A percentile compares a stretch with the other conserved stretches of the same genome.
Conservation (phyloP, 2,888 invertebrate genomes). For the Parapristionchus giblindavisi region DNA sequence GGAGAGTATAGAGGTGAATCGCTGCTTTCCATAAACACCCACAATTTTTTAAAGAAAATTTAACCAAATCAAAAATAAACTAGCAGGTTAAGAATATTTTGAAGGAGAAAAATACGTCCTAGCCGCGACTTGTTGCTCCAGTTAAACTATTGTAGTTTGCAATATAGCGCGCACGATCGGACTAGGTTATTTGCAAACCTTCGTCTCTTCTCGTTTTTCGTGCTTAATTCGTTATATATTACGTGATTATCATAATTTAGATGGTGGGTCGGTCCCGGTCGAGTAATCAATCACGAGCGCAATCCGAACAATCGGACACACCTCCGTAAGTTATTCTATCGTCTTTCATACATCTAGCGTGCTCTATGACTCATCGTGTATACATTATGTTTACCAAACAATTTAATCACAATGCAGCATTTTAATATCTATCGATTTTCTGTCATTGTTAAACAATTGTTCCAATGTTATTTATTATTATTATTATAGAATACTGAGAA, state of each 20-base stretch:
- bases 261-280: conserved; percentile 37
- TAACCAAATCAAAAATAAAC: too few relatives aligned
- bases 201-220: neutral
- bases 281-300: conserved; percentile 25
- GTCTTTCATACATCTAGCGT: neutral
- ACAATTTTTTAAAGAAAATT: too few relatives aligned
- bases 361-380: neutral
- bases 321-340: conserved; percentile 27
- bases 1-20: too few relatives aligned
- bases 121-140: too few relatives aligned
- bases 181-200: too few relatives aligned
- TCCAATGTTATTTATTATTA: neutral
- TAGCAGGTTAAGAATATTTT: too few relatives aligned
- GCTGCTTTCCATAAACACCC: too few relatives aligned
- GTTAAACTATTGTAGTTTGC: too few relatives aligned
- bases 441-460: neutral
- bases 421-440: neutral
- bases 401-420: too few relatives aligned
- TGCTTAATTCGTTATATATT: neutral
- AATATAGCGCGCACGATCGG: too few relatives aligned
- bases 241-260: neutral
- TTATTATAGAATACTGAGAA: neutral
- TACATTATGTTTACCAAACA: too few relatives aligned
- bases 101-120: too few relatives aligned
- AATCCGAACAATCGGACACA: conserved; percentile 1